Base-by-base conservation (phyloP, 1,140 invertebrate genomes). In the Cryptotermes secundus region DNA sequence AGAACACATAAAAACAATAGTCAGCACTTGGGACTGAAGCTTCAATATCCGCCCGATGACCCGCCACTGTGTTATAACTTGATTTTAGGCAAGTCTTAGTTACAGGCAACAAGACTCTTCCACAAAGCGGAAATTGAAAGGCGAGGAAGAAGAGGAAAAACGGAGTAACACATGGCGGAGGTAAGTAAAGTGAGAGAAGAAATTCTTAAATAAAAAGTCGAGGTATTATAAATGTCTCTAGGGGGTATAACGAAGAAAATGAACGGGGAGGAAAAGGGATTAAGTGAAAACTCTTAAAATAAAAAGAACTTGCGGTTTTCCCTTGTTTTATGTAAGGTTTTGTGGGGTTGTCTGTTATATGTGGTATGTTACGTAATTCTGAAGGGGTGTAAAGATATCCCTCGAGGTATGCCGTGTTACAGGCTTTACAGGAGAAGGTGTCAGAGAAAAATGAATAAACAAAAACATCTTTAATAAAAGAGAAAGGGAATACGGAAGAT, bases 361-460 rank as follows among this genome's bases (percentile, higher is more conserved):
- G 34, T 34, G 35, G 26, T 9, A 45, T 4, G 80, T 81, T 38
- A 34, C 34, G 80, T 45, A 38, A 81, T 72, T 72, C 59, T 81
- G 42, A 34, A 81, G 80, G 16, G n/a, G 80, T 81, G 80, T 35
- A 81, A 81, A 81, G 80, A 22, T 81, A 38, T 81, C 80, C 80
- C 80, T 34, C 80, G 80, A 81, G 80, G 80, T 81, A 35, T 35
- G 35, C 3, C 45, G 45, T 49, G 45, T 49, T 49, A 19, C 45
- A 49, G 35, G 80, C 80, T 38, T 38, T 81, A 38, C 59, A 31
- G 59, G 59, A 72, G n/a, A n/a, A 81, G 80, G 80, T 81, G 80
- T 81, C 80, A 81, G 80, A 81, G 80, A 81, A 45, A 81, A 81
- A 81, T 81, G 80, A 81, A 81, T 81, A 81, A 81, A 81, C 80